Evolutionary conservation across 2,797 vertebrate genomes (phyloP), one percentile per base, ranked within the genome.

Genomic region (Ara ararauna): DNA sequence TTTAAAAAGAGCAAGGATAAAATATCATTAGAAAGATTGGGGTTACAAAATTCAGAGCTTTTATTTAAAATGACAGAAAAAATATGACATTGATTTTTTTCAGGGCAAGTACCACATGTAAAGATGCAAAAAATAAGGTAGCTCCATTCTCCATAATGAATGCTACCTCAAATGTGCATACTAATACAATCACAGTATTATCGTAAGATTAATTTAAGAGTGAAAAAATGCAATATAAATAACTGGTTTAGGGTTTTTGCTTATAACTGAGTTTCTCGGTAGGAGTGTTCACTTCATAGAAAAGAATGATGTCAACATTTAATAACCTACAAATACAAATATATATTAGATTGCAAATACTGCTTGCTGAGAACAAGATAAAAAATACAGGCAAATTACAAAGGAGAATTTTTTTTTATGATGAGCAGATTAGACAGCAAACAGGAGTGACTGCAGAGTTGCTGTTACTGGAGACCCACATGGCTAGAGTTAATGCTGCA

Each of bases 1-100:
- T 82, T 91, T 87, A 7, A 40, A 94, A 89, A 95, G 89, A 78
- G 48, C 72, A 94, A 89, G 38, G 29, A 74, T 89, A 93, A 84
- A 87, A 75, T 66, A 85, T 54, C 29, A 50, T 92, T 92, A 75
- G 38, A 78, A 76, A 92, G 45, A 73, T 50, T 86, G 0, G 13
- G 66, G 42, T 81, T 90, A 66, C 62, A 89, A 89, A 86, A 91
- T 81, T 53, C 23, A 12, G 44, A 85, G 8, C 15, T 51, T 85
- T 17, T 64, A 71, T 79, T 82, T 93, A 51, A 87, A 94, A 83
- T 38, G 76, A 40, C 51, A 54, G 60, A 79, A 89, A 76, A 70
- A 87, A 66, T 60, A 51, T 23, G 36, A 13, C 60, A 54, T 3
- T 85, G 48, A 54, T 7, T 60, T 78, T 83, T 89, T 87, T 44